phyloP scores from a whole-genome alignment of 1,140 invertebrate genomes.

The Eueides isabella region DNA sequence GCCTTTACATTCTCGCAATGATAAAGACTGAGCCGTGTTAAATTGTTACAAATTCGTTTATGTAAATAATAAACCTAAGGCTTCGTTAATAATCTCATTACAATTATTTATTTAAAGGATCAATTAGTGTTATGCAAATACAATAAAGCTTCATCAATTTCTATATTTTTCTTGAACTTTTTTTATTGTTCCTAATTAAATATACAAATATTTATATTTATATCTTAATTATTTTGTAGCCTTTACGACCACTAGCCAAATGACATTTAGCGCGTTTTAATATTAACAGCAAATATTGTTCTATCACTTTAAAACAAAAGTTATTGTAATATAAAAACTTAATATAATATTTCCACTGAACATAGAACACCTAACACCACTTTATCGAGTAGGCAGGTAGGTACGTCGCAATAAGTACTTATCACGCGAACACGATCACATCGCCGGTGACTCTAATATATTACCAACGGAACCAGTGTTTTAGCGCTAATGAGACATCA shows the following conservation, averaged over 20 bases:
- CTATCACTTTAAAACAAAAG: neutral
- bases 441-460: slow-evolving; percentile 16
- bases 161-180: too few species aligned
- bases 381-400: neutral
- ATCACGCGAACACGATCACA: slow-evolving; percentile 16
- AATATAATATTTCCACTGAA: neutral
- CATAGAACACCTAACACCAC: neutral
- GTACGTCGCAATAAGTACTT: neutral
- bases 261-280: too few species aligned
- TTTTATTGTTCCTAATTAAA: too few species aligned
- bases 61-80: neutral
- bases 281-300: neutral
- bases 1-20: slow-evolving; percentile 43
- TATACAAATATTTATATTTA: too few species aligned
- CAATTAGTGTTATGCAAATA: too few species aligned
- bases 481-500: slow-evolving; percentile 32
- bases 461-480: slow-evolving; percentile 18
- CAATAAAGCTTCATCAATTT: too few species aligned
- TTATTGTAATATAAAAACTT: neutral
- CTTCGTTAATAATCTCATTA: neutral
- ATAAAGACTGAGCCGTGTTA: slow-evolving; percentile 31
- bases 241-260: too few species aligned
- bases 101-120: too few species aligned
- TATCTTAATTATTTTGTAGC: too few species aligned
- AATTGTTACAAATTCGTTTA: slow-evolving; percentile 27